Evolutionary conservation across 1,140 invertebrate genomes (phyloP).

Genomic region (Pomacea maculata): DNA sequence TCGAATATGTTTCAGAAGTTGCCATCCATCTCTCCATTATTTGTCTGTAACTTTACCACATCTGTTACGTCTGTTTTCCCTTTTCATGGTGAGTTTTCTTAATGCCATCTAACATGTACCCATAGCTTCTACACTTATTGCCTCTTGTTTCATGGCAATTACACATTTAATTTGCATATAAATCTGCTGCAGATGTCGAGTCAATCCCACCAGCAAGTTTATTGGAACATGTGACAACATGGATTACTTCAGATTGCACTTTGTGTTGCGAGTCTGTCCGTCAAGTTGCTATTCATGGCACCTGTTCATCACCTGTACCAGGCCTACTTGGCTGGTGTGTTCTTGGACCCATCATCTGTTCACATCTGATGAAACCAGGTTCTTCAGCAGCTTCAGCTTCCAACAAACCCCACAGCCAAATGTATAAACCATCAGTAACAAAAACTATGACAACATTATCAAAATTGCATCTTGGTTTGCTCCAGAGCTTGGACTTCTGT

Average conservation of each 20-base stretch:
- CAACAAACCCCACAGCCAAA: not conserved
- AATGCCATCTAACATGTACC: not conserved
- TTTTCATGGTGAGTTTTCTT: slow-evolving; percentile 41
- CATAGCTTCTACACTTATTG: not conserved
- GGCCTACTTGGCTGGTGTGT: slow-evolving; percentile 59
- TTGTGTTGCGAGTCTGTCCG: slow-evolving; percentile 58
- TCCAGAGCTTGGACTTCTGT: slow-evolving; percentile 52
- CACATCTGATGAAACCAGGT: slow-evolving; percentile 22
- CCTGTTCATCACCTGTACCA: slow-evolving; percentile 52
- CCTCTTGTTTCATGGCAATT: not conserved
- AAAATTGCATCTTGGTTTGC: slow-evolving; percentile 53
- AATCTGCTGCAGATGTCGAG: slow-evolving; percentile 40
- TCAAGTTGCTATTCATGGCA: slow-evolving; percentile 50
- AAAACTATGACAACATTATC: slow-evolving; percentile 30
- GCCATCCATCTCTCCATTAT: slow-evolving; percentile 54
- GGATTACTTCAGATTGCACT: slow-evolving; percentile 54
- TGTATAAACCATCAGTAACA: not conserved
- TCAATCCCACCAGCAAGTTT: slow-evolving; percentile 46
- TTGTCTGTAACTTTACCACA: slow-evolving; percentile 59
- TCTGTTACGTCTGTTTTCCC: slow-evolving; percentile 54
- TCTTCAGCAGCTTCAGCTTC: not conserved
- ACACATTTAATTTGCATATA: not conserved
- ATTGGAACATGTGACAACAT: slow-evolving; percentile 53
- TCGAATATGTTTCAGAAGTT: slow-evolving; percentile 46
- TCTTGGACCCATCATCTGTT: slow-evolving; percentile 48